Base-by-base conservation (phyloP, 2,888 invertebrate species). In the Polymixis lichenea region DNA sequence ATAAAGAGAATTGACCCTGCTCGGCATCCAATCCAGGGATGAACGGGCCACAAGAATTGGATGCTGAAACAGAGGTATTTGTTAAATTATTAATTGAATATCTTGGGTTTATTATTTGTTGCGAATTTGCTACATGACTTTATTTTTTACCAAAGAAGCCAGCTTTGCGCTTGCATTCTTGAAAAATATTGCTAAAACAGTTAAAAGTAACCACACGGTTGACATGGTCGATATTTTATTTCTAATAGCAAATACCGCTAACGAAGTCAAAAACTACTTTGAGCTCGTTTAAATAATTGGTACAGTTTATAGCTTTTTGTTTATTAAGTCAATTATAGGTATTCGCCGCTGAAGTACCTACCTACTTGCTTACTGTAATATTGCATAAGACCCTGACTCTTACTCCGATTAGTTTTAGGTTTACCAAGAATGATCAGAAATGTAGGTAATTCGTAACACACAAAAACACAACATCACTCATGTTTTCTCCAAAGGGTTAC, bases 11-110 rank as follows among this genome's bases (percentile, higher is more conserved):
- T 96, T 96, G 0, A 96, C 90, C 88, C 96, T 91, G 84, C 96
- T 96, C 49, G 96, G 96, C 95, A 96, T 95, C 96, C 96, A 96
- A 88, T 96, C 96, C 71, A 95, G 85, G 0, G 96, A 94, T 2
- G 96, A 95, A 8, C 96, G 94, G 15, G 96, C 95, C 11, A 96
- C 93, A 83, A 95, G 90, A 49, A 96, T 93, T 5, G 96, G 96
- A 78, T 96, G 96, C 96, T 96, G 77, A 68, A 92, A 92, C 72
- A 56, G 43, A 1, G 19, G 1, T 19, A 19, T 46, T 13, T n/a
- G 15, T 32, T 0, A 28, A 17, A 53, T 56, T 0, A 53, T 49
- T 2, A 77, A 62, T 7, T 5, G 43, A 74, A 25, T 55, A 32
- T 51, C 22, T 3, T 19, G 15, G 32, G 6, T 19, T 9, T 9